These are phyloP conservation scores for Picathartes gymnocephalus DNA, from an alignment of 2,113 vertebrate species.

Conservation along the genomic window DNA sequence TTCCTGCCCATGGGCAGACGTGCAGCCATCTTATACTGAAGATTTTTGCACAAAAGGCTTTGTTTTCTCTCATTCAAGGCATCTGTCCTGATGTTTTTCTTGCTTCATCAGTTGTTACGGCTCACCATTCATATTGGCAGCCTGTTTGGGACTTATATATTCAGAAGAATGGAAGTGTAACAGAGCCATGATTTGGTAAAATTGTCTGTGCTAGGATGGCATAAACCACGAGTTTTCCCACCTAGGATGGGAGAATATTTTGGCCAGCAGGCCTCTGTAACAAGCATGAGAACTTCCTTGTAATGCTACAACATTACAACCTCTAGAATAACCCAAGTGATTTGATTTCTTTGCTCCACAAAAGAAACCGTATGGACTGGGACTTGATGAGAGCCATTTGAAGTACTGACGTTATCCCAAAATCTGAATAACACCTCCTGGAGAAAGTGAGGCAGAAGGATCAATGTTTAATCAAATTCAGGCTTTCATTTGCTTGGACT, in stretches of 20 bases:
- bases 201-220: not conserved
- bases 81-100: not conserved
- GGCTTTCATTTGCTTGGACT: conserved; percentile 18
- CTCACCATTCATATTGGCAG: not conserved
- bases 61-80: not conserved
- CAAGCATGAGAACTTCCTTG: not conserved
- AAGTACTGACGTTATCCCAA: not conserved
- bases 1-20: not conserved
- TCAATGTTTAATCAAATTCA: not conserved
- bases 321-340: not conserved
- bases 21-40: not conserved
- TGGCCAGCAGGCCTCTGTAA: not conserved
- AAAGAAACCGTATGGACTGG: not conserved
- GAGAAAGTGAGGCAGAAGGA: not conserved
- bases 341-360: not conserved
- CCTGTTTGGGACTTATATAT: not conserved
- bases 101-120: not conserved
- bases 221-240: not conserved
- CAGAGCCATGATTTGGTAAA: not conserved
- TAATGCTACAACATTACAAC: not conserved
- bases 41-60: not conserved
- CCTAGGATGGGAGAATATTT: not conserved
- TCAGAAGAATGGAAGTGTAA: not conserved
- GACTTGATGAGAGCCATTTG: not conserved
- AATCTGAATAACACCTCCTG: not conserved